Percentiles rank a stretch among this genome's conserved stretches.
Evolutionary conservation across 2,113 vertebrate species (phyloP).

Genomic region (Coryphaenoides rupestris): DNA sequence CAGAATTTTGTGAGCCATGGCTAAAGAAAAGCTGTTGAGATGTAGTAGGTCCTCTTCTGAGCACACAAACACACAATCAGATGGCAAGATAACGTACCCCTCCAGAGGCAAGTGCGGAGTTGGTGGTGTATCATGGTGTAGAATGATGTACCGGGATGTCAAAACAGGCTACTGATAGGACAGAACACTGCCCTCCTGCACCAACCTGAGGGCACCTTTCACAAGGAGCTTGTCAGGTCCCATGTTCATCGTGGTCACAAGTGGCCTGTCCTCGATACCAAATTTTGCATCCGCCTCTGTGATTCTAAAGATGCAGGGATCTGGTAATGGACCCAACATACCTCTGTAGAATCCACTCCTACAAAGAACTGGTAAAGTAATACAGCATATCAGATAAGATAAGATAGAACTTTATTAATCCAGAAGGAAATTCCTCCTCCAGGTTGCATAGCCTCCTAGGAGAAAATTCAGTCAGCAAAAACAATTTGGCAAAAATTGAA

Average conservation of each 20-base stretch:
- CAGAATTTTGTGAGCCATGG: not conserved
- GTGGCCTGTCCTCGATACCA: not conserved
- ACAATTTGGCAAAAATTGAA: too few species aligned
- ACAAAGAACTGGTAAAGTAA: not conserved
- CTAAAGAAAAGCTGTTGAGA: slow-evolving; percentile 1
- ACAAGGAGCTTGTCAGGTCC: too few species aligned
- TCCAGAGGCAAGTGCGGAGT: too few species aligned
- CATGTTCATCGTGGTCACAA: too few species aligned
- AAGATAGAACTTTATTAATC: too few species aligned
- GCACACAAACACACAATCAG: not conserved
- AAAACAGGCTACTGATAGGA: slow-evolving; percentile 36
- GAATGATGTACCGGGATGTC: not conserved
- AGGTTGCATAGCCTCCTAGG: too few species aligned
- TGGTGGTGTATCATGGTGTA: too few species aligned
- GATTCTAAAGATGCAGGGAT: too few species aligned
- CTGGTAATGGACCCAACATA: not conserved
- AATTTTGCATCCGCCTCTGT: not conserved
- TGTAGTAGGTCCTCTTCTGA: not conserved
- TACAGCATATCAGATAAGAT: too few species aligned
- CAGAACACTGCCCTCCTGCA: slow-evolving; percentile 5
- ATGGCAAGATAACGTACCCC: not conserved
- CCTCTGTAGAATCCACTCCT: not conserved
- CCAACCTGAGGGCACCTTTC: too few species aligned
- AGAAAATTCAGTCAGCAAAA: too few species aligned
- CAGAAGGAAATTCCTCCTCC: too few species aligned